Conservation (phyloP, 2,113 vertebrate species). For the Nyctibius bracteatus region DNA sequence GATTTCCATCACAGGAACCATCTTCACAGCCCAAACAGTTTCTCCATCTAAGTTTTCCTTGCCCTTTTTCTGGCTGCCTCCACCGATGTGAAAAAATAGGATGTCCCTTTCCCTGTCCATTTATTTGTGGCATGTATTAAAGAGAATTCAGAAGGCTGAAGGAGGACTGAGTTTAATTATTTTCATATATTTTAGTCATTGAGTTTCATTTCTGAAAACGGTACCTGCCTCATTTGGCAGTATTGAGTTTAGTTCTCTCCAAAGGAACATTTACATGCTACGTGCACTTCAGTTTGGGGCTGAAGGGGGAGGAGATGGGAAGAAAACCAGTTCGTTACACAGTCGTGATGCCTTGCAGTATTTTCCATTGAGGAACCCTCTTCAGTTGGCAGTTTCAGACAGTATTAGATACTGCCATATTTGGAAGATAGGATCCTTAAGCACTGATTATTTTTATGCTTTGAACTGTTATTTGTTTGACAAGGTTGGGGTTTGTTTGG, state of each 20-base stretch:
- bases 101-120: neutral
- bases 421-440: neutral
- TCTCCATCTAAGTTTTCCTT: neutral
- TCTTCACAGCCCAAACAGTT: neutral
- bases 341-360: neutral
- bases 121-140: neutral
- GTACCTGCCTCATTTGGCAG: neutral
- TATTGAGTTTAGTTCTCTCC: neutral
- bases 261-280: neutral
- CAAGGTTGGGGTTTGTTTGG: neutral
- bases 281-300: neutral
- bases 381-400: neutral
- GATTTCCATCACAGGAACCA: neutral
- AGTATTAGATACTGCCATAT: neutral
- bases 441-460: neutral
- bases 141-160: neutral
- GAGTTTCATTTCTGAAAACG: neutral
- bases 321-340: neutral
- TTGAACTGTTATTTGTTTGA: neutral
- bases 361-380: neutral
- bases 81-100: neutral
- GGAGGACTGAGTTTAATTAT: neutral
- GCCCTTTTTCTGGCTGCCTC: neutral
- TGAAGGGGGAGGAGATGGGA: neutral
- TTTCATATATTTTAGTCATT: neutral